Evolutionary conservation across 1,140 invertebrate species (phyloP), one percentile per base, ranked within the genome.

Genomic region (Drepana arcuata): DNA sequence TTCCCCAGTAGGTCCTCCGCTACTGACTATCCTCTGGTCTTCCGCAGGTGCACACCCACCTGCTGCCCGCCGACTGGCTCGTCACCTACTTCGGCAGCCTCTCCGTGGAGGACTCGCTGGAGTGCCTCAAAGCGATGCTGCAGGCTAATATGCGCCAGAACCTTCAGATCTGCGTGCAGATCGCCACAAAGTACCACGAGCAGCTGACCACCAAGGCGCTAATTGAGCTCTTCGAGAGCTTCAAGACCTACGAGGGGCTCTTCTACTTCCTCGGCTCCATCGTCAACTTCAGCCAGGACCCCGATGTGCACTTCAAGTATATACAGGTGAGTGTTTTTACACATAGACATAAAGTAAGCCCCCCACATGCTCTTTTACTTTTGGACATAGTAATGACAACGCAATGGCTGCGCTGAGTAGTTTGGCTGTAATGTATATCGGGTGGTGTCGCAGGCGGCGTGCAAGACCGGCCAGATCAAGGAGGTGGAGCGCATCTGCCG

Each of bases 241-340:
- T 99, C 86, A 99, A 99, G 84, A 97, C 95, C 48, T 99, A 97
- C 75, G 98, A 99, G 80, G 98, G 98, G 3, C 80, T 99, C 0
- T 99, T 99, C 84, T 99, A 99, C 77, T 99, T 99, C 86, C 86
- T 99, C 21, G 97, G 98, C 18, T 99, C 97, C 0, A 99, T 99
- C 78, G 98, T 99, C 2, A 99, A 99, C 86, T 99, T 99, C 84
- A 98, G 95, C 47, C 98, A 99, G 84, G 98, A 99, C 84, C 89
- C 95, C 11, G 98, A 99, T 83, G 98, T 99, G 24, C 98, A 99
- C 67, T 99, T 99, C 84, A 99, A 99, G 78, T 99, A 99, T 70
- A 99, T 99, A 63, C 92, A 96, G 86, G 95, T 90, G 28, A 85
- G 85, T 87, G n/a, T n/a, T n/a, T n/a, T n/a, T n/a, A n/a, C n/a